A percentile compares a stretch with the other conserved stretches of the same genome.
Evolutionary conservation across 2,888 invertebrate genomes (phyloP).

Genomic region (Pyrocoelia pectoralis): DNA sequence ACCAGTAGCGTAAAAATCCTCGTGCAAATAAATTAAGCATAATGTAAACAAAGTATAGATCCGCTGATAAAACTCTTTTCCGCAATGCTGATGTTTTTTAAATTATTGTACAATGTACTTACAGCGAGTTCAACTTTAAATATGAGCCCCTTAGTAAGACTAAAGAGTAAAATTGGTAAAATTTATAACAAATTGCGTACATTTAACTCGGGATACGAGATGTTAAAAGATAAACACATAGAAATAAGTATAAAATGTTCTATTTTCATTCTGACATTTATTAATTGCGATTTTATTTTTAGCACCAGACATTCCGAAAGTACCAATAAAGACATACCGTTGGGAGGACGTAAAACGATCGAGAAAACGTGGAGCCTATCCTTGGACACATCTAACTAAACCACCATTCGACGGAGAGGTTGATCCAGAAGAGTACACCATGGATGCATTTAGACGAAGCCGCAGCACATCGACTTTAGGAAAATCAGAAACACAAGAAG

Average conservation of each 20-base stretch:
- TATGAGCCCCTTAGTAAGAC: neutral
- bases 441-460: slow-evolving; percentile 50
- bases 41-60: neutral
- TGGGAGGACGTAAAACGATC: slow-evolving; percentile 82
- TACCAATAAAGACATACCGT: slow-evolving; percentile 79
- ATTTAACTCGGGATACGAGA: neutral
- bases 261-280: neutral
- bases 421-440: slow-evolving; percentile 56
- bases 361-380: slow-evolving; percentile 77
- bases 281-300: slow-evolving; percentile 36
- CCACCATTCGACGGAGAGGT: slow-evolving; percentile 60
- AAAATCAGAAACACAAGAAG: slow-evolving; percentile 29
- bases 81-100: neutral
- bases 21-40: neutral
- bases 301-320: slow-evolving; percentile 64
- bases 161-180: neutral
- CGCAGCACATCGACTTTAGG: slow-evolving; percentile 44
- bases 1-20: neutral
- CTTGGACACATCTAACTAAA: slow-evolving; percentile 82
- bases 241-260: neutral
- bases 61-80: neutral
- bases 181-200: neutral
- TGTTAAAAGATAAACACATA: neutral
- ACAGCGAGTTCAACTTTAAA: neutral
- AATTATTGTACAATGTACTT: neutral